Percentiles rank a stretch among this genome's conserved stretches.
These are phyloP conservation scores for Phycodurus eques DNA, from an alignment of 2,113 vertebrate species.

Conservation along the genomic window DNA sequence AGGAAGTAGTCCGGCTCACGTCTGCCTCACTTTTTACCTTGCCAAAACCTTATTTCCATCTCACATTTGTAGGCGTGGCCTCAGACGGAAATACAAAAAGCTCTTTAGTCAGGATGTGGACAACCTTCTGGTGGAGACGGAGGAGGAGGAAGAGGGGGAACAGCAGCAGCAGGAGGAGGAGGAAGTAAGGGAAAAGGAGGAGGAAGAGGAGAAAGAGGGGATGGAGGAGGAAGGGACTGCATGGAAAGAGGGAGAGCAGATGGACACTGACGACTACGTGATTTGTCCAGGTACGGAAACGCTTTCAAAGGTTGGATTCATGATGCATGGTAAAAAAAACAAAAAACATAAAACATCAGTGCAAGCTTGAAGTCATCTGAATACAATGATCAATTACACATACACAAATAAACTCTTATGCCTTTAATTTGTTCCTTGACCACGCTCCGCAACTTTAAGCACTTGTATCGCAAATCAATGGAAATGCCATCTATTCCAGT, in stretches of 20 bases:
- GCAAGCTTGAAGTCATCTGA: too few relatives aligned
- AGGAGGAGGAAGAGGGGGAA: conserved; percentile 17
- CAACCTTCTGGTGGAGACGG: neutral
- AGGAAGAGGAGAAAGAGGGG: conserved; percentile 7
- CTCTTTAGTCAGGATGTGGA: neutral
- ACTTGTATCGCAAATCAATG: too few relatives aligned
- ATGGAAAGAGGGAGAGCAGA: conserved; percentile 59
- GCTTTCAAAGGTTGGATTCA: neutral
- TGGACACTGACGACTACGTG: conserved; percentile 60
- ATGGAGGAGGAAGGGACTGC: conserved; percentile 20
- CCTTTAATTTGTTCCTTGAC: too few relatives aligned
- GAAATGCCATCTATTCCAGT: too few relatives aligned
- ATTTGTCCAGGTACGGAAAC: conserved; percentile 80
- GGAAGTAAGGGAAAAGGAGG: neutral
- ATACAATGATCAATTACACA: too few relatives aligned
- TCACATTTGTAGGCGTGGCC: conserved; percentile 28
- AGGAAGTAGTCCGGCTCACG: neutral
- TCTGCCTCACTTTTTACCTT: neutral
- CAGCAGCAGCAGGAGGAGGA: neutral
- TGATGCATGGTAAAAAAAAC: too few relatives aligned
- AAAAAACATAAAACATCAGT: too few relatives aligned
- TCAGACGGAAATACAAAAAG: conserved; percentile 19
- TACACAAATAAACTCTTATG: too few relatives aligned
- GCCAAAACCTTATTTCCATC: neutral
- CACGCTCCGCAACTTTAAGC: too few relatives aligned